phyloP scores from a whole-genome alignment of 2,113 vertebrate species.

The Melanerpes aurifrons region DNA sequence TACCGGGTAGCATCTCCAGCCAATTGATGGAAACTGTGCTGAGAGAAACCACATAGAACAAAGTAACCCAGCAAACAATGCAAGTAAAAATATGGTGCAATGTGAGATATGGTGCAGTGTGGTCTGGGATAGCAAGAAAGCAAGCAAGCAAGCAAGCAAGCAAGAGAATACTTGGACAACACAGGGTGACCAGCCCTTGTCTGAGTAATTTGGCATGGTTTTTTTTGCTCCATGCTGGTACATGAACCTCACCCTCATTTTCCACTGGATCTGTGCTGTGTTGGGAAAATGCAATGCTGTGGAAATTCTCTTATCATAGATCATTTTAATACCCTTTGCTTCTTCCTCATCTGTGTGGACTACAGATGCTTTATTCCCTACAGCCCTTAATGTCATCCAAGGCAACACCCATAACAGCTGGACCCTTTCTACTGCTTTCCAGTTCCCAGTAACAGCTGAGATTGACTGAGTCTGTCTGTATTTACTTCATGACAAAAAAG shows the following conservation, averaged over 20 bases:
- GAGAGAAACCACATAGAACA: not conserved
- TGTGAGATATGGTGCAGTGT: not conserved
- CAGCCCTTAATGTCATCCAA: not conserved
- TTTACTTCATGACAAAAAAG: not conserved
- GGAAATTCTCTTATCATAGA: not conserved
- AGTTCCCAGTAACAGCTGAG: not conserved
- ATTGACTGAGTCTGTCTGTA: not conserved
- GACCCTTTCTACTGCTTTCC: not conserved
- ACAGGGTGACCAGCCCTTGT: not conserved
- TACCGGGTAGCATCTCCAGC: not conserved
- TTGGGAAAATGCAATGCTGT: not conserved
- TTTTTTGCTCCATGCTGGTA: not conserved
- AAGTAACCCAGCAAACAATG: not conserved
- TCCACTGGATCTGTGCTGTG: not conserved
- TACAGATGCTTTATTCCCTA: not conserved
- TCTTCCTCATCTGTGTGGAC: not conserved
- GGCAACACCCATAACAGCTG: not conserved
- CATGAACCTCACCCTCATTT: not conserved
- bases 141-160: not conserved
- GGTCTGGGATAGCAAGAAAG: not conserved
- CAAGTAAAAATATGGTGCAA: not conserved
- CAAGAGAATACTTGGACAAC: not conserved
- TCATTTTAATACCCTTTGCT: not conserved
- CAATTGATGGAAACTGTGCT: not conserved
- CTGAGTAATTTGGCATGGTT: not conserved